Evolutionary conservation across 1,140 invertebrate genomes (phyloP), one percentile per base, ranked within the genome.

Genomic region (Psix sp.): DNA sequence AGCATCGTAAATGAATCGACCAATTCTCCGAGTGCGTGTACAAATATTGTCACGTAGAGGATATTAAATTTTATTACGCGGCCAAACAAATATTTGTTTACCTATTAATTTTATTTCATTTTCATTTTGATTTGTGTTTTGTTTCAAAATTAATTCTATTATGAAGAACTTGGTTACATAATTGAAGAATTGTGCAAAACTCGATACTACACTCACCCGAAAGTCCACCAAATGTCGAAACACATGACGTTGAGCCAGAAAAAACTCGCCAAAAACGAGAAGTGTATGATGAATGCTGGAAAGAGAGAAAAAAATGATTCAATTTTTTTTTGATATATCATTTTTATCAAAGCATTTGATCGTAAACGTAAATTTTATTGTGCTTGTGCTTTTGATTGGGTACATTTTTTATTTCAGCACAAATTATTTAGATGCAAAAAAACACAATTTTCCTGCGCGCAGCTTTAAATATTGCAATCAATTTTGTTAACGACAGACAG

Each of bases 161-260:
- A 10, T 11, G 5, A 29, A 35, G 14, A 65, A 57, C 72, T 78
- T 72, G 21, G 24, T 13, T 62, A 24, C 45, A 70, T 62, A 48
- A 48, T 60, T 73, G 6, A 72, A 35, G 36, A 36, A 26, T 26
- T 17, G 59, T 48, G 62, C 70, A 59, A 74, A 70, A 70, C 62
- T 72, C 52, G 54, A 52, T 38, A 67, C 56, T 62, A 20, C 24
- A 85, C 89, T 91, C 88, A 94, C 93, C 92, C 92, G 84, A 94
- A 94, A 45, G 95, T 95, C 88, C 92, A 92, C 91, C 93, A 96
- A 79, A 95, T 94, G 82, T 96, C 94, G 80, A 95, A 92, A 76
- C 94, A 94, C 91, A 96, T 96, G 31, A 95, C 91, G 83, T 94
- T 94, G 80, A 97, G 91, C 96, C 96, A 98, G 63, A 93, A 93